Base-by-base conservation (phyloP, 2,113 vertebrate genomes). In the Melanerpes formicivorus region DNA sequence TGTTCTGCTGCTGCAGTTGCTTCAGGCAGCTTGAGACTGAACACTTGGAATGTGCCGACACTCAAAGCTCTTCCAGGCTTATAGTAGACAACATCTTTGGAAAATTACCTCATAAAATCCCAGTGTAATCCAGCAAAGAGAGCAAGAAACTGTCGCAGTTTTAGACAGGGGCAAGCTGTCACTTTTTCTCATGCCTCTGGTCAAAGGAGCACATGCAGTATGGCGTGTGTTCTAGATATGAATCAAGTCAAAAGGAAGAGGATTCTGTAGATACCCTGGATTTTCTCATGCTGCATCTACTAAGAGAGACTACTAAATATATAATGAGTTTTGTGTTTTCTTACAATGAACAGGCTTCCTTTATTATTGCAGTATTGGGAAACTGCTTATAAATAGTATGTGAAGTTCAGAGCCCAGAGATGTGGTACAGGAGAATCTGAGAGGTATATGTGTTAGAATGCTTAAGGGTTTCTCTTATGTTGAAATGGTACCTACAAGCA, bases 81-180 rank as follows among this genome's bases (percentile, higher is more conserved):
- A 62, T 50, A 84, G 54, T 84, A 92, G 93, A 74, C 83, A 93
- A 72, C 23, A 46, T 82, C 81, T 80, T 93, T 80, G 93, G 90
- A 96, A 95, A 96, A 93, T 89, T 82, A 89, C 56, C 54, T 95
- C 87, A 88, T 87, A 71, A 92, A 94, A 87, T 92, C 80, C 11
- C 32, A n/a, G 21, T 84, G 74, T 73, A 85, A 88, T 91, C 64
- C 52, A 62, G 63, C 58, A 78, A n/a, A 80, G 90, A 86, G 71
- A 30, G 46, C 78, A 89, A 90, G 67, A 94, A 90, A 65, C 63
- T 52, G 30, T 11, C 37, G 67, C 34, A 27, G 6, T 78, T 82
- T 56, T 48, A 78, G 58, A n/a, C n/a, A 16, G 0, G 1, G 55
- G 27, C 52, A 67, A 80, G 44, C 23, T 76, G 62, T 48, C 34